Evolutionary conservation across 1,140 invertebrate species (phyloP), one percentile per base, ranked within the genome.

Genomic region (Chionoecetes opilio): DNA sequence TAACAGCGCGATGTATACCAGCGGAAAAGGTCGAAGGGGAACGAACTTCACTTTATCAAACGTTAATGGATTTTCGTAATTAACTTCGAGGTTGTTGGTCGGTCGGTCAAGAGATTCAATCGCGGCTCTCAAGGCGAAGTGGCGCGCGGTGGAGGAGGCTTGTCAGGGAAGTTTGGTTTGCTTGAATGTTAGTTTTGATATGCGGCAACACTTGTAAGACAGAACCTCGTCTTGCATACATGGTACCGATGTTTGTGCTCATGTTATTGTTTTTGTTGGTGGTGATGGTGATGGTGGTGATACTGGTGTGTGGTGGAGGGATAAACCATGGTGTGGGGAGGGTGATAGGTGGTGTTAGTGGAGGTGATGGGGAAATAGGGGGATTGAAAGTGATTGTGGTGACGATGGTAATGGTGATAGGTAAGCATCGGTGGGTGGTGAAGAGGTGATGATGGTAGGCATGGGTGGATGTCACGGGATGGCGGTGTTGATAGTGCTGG

Each of bases 51-150:
- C 63, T 75, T 75, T 75, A 75, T 75, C 63, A 75, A 75, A 75
- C 63, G 63, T 75, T 75, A 75, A 75, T 75, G 63, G 63, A 75
- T 75, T 75, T 75, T 75, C 63, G 63, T 75, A 75, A 75, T 75
- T 75, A 75, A 75, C 63, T 75, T 75, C 26, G 9, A n/a, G 63
- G 63, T n/a, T n/a, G 63, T 75, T 75, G 63, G n/a, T 75, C n/a
- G 41, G 5, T 5, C 41, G n/a, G 63, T 75, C 63, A 75, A 21
- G 63, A n/a, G 63, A 75, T 75, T 75, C 63, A 75, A n/a, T 75
- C 63, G 41, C 14, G 41, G 41, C 41, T 46, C 41, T 46, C 14
- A n/a, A 21, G 63, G 63, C 63, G 21, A 75, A 75, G 63, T 75
- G 63, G 63, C n/a, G n/a, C 21, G 21, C n/a, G 6, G 63, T 75